These are phyloP conservation scores for Drosophila sulfurigaster DNA, from an alignment of 1,140 invertebrate species.

Conservation along the genomic window DNA sequence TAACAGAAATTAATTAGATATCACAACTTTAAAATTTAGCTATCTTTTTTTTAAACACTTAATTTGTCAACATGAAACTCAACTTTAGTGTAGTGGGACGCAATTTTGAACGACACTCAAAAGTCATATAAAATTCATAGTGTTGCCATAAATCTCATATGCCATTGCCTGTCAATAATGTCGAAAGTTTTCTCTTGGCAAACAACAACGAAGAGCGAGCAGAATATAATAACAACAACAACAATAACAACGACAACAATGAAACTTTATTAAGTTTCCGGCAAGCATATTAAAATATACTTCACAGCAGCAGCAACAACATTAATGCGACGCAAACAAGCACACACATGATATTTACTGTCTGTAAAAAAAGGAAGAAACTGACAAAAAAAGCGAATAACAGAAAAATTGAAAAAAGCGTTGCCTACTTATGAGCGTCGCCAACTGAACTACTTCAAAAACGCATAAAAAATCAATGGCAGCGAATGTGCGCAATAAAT, in stretches of 20 bases:
- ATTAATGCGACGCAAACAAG: slow-evolving; percentile 48
- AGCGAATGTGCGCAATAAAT: slow-evolving; percentile 79
- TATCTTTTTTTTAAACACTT: no score
- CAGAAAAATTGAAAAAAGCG: slow-evolving; percentile 59
- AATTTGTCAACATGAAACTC: slow-evolving; percentile 23
- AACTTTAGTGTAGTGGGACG: slow-evolving; percentile 23
- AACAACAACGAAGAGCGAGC: slow-evolving; percentile 24
- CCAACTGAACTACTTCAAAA: slow-evolving; percentile 74
- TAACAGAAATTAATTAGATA: no score
- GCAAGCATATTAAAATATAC: slow-evolving; percentile 70
- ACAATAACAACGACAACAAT: slow-evolving; percentile 28
- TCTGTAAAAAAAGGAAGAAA: slow-evolving; percentile 34
- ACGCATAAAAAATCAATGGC: slow-evolving; percentile 81
- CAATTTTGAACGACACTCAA: slow-evolving; percentile 59
- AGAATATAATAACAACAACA: slow-evolving; percentile 39
- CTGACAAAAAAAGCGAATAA: slow-evolving; percentile 46
- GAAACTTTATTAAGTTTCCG: slow-evolving; percentile 75
- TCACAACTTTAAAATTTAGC: no score
- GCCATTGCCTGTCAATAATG: slow-evolving; percentile 55
- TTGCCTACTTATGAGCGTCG: slow-evolving; percentile 62
- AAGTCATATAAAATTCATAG: slow-evolving; percentile 63
- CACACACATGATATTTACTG: slow-evolving; percentile 45
- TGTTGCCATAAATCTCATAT: slow-evolving; percentile 67
- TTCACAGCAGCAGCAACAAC: slow-evolving; percentile 46
- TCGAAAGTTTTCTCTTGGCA: slow-evolving; percentile 47